Percentiles rank a stretch among this genome's conserved stretches.
phyloP scores from a whole-genome alignment of 2,797 vertebrate species.

The Anableps anableps region DNA sequence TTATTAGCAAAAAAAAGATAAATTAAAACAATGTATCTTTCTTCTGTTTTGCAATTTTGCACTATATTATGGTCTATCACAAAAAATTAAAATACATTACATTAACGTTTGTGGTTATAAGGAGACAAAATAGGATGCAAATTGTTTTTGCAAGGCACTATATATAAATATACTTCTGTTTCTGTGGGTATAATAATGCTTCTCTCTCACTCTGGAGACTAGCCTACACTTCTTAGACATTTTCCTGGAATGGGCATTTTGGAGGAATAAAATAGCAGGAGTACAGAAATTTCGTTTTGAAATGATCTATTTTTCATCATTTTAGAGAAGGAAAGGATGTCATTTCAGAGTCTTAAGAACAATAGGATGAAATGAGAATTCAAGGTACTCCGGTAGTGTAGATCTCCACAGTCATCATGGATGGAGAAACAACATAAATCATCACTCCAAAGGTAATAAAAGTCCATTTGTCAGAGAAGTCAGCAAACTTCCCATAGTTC shows the following conservation, averaged over 20 bases:
- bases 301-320: constrained; percentile 64
- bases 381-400: constrained; percentile 17
- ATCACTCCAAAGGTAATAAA: constrained; percentile 65
- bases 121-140: not conserved
- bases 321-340: constrained; percentile 61
- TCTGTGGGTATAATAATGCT: not conserved
- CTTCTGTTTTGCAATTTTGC: not conserved
- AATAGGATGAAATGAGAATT: constrained; percentile 52
- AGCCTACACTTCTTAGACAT: not conserved
- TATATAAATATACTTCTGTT: not conserved
- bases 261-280: constrained; percentile 24
- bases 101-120: not conserved
- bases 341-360: constrained; percentile 47
- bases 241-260: constrained; percentile 15
- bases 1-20: not conserved
- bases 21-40: not conserved
- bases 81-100: not conserved
- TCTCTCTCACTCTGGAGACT: not conserved
- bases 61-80: not conserved
- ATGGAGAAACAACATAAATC: constrained; percentile 76
- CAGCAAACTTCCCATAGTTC: constrained; percentile 72
- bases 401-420: constrained; percentile 46
- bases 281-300: constrained; percentile 38
- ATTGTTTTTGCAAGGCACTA: not conserved
- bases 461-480: constrained; percentile 74